Evolutionary conservation across 2,888 invertebrate species (phyloP).

Genomic region (Protonemura montana): DNA sequence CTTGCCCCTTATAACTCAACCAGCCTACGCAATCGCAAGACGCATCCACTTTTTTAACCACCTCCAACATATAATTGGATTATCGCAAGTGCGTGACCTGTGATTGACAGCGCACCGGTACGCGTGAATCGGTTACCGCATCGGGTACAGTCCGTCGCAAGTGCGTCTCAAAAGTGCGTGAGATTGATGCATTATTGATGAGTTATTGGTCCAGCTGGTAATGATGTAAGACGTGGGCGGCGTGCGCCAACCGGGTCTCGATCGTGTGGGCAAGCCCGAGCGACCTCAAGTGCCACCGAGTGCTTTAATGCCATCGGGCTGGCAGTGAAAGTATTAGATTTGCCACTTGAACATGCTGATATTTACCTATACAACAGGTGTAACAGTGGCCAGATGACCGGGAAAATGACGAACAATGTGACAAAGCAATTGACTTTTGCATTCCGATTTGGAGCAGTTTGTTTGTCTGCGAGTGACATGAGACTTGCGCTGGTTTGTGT

Average conservation of each 20-base stretch:
- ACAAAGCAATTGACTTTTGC: neutral
- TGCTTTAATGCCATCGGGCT: neutral
- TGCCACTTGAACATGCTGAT: neutral
- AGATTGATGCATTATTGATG: conserved; percentile 38
- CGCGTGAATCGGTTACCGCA: neutral
- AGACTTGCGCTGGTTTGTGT: neutral
- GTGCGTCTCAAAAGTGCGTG: neutral
- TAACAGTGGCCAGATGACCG: neutral
- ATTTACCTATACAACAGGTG: conserved; percentile 9
- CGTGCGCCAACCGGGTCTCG: conserved; percentile 5
- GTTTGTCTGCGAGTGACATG: conserved; percentile 2
- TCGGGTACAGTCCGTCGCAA: neutral
- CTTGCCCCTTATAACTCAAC: neutral
- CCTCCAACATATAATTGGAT: neutral
- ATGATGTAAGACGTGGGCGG: conserved; percentile 28
- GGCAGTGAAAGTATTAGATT: conserved; percentile 18
- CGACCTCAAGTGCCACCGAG: neutral
- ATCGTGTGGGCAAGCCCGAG: neutral
- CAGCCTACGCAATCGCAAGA: neutral
- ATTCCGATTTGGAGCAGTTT: neutral
- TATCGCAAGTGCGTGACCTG: neutral
- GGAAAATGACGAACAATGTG: conserved; percentile 2
- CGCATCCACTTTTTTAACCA: neutral
- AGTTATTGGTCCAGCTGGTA: conserved; percentile 31
- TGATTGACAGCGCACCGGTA: neutral